Percentiles rank a stretch among this genome's conserved stretches.
Conservation (phyloP, 2,888 invertebrate species). For the Epirrhoe alternata region DNA sequence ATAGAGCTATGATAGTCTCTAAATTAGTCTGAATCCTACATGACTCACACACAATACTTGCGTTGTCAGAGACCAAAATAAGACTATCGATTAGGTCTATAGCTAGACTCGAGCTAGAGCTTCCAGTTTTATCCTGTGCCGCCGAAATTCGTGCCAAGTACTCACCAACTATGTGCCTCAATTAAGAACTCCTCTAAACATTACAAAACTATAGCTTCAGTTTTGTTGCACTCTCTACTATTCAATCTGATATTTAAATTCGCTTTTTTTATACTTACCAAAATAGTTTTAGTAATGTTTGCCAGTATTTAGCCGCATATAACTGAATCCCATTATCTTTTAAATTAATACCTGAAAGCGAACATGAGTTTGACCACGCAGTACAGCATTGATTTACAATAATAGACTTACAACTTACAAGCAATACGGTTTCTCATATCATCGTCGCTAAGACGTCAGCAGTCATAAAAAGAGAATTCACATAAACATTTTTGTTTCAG, state of each 20-base stretch:
- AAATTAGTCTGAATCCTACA: conserved; percentile 10
- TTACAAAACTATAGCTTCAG: not conserved
- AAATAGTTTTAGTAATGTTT: too few relatives aligned
- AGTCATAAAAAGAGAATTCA: conserved; percentile 10
- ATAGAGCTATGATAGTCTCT: not conserved
- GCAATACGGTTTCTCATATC: not conserved
- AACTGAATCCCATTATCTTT: too few relatives aligned
- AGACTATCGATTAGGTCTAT: conserved; percentile 46
- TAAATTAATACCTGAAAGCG: not conserved
- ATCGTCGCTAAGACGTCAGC: conserved; percentile 8
- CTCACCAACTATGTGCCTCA: conserved; percentile 9
- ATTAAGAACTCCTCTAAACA: conserved; percentile 11
- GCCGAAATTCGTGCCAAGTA: conserved; percentile 1
- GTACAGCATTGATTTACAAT: not conserved
- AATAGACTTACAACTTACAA: not conserved
- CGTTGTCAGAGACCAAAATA: conserved; percentile 19
- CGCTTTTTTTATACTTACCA: too few relatives aligned
- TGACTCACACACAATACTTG: conserved; percentile 7
- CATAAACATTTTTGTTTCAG: conserved; percentile 45
- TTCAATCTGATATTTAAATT: too few relatives aligned
- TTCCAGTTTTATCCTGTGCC: conserved; percentile 24
- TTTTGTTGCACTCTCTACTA: not conserved
- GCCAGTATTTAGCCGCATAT: too few relatives aligned
- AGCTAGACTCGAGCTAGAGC: conserved; percentile 13
- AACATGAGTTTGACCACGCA: not conserved